A percentile compares a stretch with the other conserved stretches of the same genome.
Conservation (phyloP, 2,888 invertebrate genomes). For the Polyommatus iphigenia region DNA sequence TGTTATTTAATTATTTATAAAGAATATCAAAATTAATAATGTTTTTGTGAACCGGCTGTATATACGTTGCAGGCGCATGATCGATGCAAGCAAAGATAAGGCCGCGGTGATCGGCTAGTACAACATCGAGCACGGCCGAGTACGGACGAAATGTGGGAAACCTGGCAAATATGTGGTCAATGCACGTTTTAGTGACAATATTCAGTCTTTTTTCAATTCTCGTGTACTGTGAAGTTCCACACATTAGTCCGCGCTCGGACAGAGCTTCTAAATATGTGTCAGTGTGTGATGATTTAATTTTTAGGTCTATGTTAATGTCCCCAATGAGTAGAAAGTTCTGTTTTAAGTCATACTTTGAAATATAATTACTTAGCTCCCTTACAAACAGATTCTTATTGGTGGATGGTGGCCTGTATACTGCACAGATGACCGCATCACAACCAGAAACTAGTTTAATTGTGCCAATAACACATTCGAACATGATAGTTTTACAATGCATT, state of each 20-base stretch:
- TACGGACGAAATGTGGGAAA: slow-evolving; percentile 35
- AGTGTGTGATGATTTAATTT: not conserved
- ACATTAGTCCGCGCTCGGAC: slow-evolving; percentile 33
- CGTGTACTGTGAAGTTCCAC: slow-evolving; percentile 35
- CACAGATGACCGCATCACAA: slow-evolving; percentile 32
- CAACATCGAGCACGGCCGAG: slow-evolving; percentile 37
- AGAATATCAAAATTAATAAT: not conserved
- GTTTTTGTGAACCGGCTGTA: not conserved
- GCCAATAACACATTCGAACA: slow-evolving; percentile 31
- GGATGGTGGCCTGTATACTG: slow-evolving; percentile 37
- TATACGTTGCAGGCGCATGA: slow-evolving; percentile 2
- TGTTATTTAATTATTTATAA: not conserved
- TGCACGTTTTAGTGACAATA: slow-evolving; percentile 35
- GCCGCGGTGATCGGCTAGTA: slow-evolving; percentile 35
- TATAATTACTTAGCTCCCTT: slow-evolving; percentile 32
- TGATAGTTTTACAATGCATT: not conserved
- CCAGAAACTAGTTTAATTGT: slow-evolving; percentile 20
- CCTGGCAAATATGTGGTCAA: slow-evolving; percentile 39
- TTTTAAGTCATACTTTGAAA: slow-evolving; percentile 11
- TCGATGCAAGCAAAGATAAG: slow-evolving; percentile 17
- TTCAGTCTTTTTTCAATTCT: slow-evolving; percentile 35
- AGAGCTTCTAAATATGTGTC: not conserved
- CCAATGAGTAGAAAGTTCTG: slow-evolving; percentile 32
- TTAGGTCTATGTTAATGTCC: slow-evolving; percentile 36
- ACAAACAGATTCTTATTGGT: slow-evolving; percentile 35